phyloP scores from a whole-genome alignment of 2,888 invertebrate genomes.

The Choristoneura rosaceana region DNA sequence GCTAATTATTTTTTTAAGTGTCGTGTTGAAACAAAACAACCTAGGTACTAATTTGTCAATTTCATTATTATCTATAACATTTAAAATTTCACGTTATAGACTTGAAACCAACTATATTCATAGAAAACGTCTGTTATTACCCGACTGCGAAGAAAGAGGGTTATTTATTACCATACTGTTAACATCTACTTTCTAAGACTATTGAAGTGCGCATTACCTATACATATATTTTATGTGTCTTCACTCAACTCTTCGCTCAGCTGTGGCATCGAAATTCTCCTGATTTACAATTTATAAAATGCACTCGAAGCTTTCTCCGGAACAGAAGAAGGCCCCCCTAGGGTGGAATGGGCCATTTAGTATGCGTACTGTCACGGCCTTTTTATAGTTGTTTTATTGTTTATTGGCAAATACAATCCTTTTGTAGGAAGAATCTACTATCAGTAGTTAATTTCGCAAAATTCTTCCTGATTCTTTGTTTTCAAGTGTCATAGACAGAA shows the following conservation, averaged over 20 bases:
- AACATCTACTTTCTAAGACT: not conserved
- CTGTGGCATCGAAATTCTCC: not conserved
- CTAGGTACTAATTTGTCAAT: too few species aligned
- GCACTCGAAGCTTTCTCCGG: slow-evolving; percentile 2
- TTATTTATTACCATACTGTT: not conserved
- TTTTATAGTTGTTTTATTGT: slow-evolving; percentile 3
- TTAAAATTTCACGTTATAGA: too few species aligned
- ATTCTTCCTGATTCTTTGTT: too few species aligned
- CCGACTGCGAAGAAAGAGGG: too few species aligned
- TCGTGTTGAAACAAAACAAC: too few species aligned
- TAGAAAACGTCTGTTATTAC: too few species aligned
- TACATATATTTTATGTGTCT: slow-evolving; percentile 19
- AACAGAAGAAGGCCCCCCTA: slow-evolving; percentile 1
- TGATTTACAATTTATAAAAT: slow-evolving; percentile 6
- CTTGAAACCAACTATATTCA: too few species aligned
- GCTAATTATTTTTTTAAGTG: too few species aligned
- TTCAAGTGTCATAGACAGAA: too few species aligned
- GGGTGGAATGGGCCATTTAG: not conserved
- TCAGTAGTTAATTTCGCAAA: too few species aligned
- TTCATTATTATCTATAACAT: too few species aligned
- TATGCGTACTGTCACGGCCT: slow-evolving; percentile 1
- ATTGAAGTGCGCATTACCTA: not conserved
- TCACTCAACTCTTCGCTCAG: slow-evolving; percentile 9
- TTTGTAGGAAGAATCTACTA: not conserved
- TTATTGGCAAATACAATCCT: not conserved